A percentile compares a stretch with the other conserved stretches of the same genome.
Evolutionary conservation across 2,113 vertebrate species (phyloP).

Genomic region (Sclerurus mexicanus): DNA sequence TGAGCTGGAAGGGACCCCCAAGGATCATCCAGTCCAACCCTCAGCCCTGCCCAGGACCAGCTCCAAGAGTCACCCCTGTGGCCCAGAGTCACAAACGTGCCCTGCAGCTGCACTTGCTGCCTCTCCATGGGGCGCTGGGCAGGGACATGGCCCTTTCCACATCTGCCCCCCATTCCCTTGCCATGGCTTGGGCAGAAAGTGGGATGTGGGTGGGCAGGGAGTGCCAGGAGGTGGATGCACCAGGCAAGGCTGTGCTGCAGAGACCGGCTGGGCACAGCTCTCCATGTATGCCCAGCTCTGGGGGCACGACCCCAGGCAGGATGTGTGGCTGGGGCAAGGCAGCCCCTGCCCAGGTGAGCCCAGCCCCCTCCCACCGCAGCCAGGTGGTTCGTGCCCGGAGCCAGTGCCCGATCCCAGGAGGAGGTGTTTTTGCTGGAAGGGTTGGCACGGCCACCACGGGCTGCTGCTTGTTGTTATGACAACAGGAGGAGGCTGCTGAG

Average conservation of each 20-base stretch:
- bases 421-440: neutral
- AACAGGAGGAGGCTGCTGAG: conserved; percentile 24
- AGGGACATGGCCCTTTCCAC: neutral
- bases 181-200: neutral
- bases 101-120: neutral
- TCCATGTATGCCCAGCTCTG: neutral
- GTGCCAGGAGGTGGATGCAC: no score
- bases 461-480: conserved; percentile 48
- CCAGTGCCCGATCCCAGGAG: neutral
- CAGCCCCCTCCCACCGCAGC: neutral
- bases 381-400: neutral
- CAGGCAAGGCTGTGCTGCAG: neutral
- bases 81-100: neutral
- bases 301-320: neutral
- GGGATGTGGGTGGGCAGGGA: no score
- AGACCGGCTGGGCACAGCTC: rapidly evolving
- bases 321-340: rapidly evolving
- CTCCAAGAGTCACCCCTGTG: neutral
- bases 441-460: neutral
- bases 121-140: neutral
- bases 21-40: neutral
- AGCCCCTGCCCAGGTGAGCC: neutral
- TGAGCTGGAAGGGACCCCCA: neutral
- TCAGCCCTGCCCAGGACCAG: neutral
- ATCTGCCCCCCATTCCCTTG: neutral